phyloP scores from a whole-genome alignment of 2,797 vertebrate species.

The Linurgus olivaceus region DNA sequence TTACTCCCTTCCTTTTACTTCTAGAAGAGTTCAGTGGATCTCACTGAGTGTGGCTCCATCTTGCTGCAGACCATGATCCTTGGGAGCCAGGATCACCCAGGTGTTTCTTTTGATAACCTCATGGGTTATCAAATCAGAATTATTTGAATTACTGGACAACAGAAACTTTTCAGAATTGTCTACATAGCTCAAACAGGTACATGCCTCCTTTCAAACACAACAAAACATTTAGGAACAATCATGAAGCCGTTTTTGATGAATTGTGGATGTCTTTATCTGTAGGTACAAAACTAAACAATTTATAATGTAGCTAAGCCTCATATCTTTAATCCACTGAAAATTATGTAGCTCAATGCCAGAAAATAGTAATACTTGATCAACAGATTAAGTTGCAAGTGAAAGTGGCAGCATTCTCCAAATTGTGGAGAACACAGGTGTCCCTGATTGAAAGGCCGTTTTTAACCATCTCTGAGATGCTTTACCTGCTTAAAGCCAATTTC shows the following conservation, averaged over 20 bases:
- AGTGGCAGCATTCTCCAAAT: neutral
- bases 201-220: neutral
- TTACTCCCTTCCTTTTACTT: neutral
- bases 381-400: neutral
- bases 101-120: neutral
- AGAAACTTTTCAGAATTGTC: neutral
- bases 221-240: neutral
- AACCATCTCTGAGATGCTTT: neutral
- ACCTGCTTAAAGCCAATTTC: neutral
- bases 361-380: neutral
- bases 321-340: neutral
- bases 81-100: neutral
- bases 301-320: fast-evolving
- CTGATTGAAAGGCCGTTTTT: neutral
- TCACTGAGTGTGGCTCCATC: neutral
- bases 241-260: neutral
- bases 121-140: neutral
- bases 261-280: neutral
- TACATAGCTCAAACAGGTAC: neutral
- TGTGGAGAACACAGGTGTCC: neutral
- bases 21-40: neutral
- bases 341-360: neutral
- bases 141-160: neutral
- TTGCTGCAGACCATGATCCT: neutral
- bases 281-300: neutral